Conservation (phyloP, 2,113 vertebrate genomes). For the Empidonax traillii region DNA sequence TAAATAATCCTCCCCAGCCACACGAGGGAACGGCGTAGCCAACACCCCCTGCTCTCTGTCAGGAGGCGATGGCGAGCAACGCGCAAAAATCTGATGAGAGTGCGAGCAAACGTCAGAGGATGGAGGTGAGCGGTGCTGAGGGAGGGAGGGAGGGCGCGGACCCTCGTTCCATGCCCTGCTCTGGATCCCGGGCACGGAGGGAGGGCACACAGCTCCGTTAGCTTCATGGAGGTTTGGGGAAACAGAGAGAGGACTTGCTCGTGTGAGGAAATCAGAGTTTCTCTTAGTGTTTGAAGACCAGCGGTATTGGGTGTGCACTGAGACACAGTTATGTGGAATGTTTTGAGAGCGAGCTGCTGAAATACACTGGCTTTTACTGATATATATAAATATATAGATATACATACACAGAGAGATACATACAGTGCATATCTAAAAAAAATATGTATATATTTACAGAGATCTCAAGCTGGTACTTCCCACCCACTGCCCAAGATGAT, state of each 20-base stretch:
- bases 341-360: neutral
- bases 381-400: neutral
- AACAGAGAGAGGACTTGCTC: rapidly evolving
- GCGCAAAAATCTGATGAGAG: slow-evolving; percentile 37
- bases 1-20: neutral
- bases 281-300: neutral
- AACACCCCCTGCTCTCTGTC: neutral
- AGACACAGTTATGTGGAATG: rapidly evolving
- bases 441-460: neutral
- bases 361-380: neutral
- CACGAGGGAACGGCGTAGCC: neutral
- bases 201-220: neutral
- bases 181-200: no score
- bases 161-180: rapidly evolving
- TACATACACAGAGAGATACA: neutral
- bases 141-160: neutral
- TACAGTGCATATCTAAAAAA: neutral
- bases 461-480: neutral
- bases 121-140: slow-evolving; percentile 62
- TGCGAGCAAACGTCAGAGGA: slow-evolving; percentile 61
- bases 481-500: neutral
- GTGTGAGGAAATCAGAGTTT: rapidly evolving
- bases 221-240: no score
- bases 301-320: rapidly evolving
- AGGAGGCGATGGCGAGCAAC: slow-evolving; percentile 54